Base-by-base conservation (phyloP, 2,888 invertebrate species). In the Agriopis marginaria region DNA sequence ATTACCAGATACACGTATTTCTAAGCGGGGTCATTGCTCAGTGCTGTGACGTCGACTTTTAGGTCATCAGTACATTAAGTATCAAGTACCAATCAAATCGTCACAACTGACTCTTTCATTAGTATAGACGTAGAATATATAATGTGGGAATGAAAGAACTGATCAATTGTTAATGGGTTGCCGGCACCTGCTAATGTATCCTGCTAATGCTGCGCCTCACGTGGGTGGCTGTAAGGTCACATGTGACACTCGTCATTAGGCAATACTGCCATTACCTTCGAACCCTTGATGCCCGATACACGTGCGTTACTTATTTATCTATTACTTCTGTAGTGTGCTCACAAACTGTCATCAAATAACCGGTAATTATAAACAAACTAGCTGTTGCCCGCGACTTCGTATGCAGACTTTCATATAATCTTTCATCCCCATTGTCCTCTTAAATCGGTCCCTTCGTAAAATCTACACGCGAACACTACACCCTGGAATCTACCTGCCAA, bases 161-260 rank as follows among this genome's bases (percentile, higher is more conserved):
- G 64, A 69, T 61, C 64, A 69, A 64, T 69, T 61, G 64, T 56
- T 63, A 66, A 66, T 66, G 62, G 70, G 47, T 49, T 70, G 66
- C 53, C 59, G 58, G 58, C 58, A 51, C 49, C 51, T 53, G 45
- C 51, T 63, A 63, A 64, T 56, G 55, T 64, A 42, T 10, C 42
- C 23, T 45, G 23, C 53, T 47, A 49, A 59, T 53, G 63, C 53
- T 49, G 42, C 12, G 42, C 68, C 54, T 40, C 23, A 47, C 65
- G 62, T 69, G 40, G 65, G 61, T 63, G 44, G 32, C 40, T 62
- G 32, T 62, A 69, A 69, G 65, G 69, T 65, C 69, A 69, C 47
- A 62, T 65, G 56, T 69, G 69, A 51, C 69, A 69, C 47, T 65
- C 53, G 47, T 62, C 65, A 62, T 69, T 65, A 65, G 50, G 65